Conservation (phyloP, 2,113 vertebrate genomes). For the Chaetodon trifascialis region DNA sequence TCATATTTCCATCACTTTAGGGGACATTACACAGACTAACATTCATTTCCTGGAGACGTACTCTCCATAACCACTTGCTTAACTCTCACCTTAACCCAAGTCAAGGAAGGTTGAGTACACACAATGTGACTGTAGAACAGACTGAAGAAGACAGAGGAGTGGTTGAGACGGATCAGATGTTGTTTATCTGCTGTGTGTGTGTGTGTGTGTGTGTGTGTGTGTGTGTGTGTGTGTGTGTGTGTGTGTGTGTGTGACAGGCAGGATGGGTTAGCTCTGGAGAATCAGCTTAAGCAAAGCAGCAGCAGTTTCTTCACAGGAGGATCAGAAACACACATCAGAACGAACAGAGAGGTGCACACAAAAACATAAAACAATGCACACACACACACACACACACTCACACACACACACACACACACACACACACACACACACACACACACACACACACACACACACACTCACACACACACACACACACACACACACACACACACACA, state of each 20-base stretch:
- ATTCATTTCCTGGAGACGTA: too few relatives aligned
- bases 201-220: constrained; percentile 5
- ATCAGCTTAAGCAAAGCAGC: constrained; percentile 66
- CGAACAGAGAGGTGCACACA: constrained; percentile 28
- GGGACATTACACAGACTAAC: too few relatives aligned
- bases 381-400: background rate
- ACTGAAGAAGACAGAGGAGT: background rate
- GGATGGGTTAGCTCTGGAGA: constrained; percentile 45
- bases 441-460: background rate
- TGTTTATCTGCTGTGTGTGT: constrained; percentile 22
- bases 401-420: background rate
- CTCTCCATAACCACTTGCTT: too few relatives aligned
- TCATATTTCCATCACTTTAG: too few relatives aligned
- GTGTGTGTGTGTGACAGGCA: constrained; percentile 23
- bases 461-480: background rate
- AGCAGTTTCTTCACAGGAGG: constrained; percentile 36
- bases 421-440: background rate
- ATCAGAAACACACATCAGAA: constrained; percentile 37
- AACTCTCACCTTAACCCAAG: too few relatives aligned
- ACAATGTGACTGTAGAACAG: too few relatives aligned
- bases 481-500: background rate
- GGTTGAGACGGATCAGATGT: constrained; percentile 32
- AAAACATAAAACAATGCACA: constrained; percentile 12
- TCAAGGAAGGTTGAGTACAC: too few relatives aligned
- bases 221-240: constrained; percentile 12